phyloP scores from a whole-genome alignment of 2,888 invertebrate species.

The Macropis europaea region DNA sequence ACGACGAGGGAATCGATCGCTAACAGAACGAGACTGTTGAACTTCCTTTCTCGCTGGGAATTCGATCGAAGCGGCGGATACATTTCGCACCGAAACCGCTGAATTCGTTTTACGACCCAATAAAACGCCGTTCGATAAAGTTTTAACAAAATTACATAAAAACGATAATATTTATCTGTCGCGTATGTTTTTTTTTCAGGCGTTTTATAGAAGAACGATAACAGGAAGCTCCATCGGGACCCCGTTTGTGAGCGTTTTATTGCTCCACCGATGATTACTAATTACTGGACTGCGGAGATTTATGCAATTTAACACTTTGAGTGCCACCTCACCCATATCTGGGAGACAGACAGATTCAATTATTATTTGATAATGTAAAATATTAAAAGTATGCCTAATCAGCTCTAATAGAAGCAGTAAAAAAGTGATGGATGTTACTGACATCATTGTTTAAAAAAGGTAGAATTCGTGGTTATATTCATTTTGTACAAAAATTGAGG shows the following conservation, averaged over 20 bases:
- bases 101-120: background rate
- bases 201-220: background rate
- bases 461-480: no score
- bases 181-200: background rate
- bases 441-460: no score
- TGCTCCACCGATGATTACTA: background rate
- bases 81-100: background rate
- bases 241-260: background rate
- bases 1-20: slow-evolving; percentile 69
- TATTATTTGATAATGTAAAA: no score
- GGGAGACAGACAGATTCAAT: no score
- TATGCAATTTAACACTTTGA: no score
- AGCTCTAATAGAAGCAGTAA: no score
- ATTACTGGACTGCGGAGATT: no score
- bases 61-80: slow-evolving; percentile 17
- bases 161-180: slow-evolving; percentile 4
- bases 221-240: background rate
- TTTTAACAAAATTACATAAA: background rate
- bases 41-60: slow-evolving; percentile 33
- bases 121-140: background rate
- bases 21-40: slow-evolving; percentile 35
- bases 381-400: no score
- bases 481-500: no score
- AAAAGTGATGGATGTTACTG: no score
- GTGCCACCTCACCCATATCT: no score